Evolutionary conservation across 1,140 invertebrate species (phyloP).

Genomic region (Potamilus streckersoni): DNA sequence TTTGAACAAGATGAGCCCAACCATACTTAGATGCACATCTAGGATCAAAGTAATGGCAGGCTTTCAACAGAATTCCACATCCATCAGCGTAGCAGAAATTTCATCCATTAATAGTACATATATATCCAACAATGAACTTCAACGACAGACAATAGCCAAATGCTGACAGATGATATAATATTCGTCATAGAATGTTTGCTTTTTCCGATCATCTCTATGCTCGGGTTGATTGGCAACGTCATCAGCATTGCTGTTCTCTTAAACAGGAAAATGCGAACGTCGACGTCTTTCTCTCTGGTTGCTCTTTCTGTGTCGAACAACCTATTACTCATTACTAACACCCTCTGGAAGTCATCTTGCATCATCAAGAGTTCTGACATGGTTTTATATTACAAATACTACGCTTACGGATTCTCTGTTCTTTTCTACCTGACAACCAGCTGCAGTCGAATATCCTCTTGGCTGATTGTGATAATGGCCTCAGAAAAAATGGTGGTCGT

Average conservation of each 20-base stretch:
- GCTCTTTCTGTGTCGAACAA: constrained; percentile 19
- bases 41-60: too few species aligned
- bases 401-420: background rate
- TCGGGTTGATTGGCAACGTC: constrained; percentile 17
- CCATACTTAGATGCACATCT: too few species aligned
- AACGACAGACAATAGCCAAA: too few species aligned
- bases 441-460: constrained; percentile 17
- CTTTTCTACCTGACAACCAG: constrained; percentile 20
- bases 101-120: too few species aligned
- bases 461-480: constrained; percentile 23
- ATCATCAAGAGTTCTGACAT: constrained; percentile 22
- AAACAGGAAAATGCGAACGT: background rate
- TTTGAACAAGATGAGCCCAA: too few species aligned
- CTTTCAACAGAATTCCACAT: too few species aligned
- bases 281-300: constrained; percentile 5
- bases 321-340: constrained; percentile 13
- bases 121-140: too few species aligned
- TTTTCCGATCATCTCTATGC: constrained; percentile 14
- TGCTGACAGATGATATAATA: background rate
- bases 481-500: constrained; percentile 26
- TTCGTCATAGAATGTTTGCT: background rate
- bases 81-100: too few species aligned
- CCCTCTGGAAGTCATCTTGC: constrained; percentile 22
- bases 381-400: background rate
- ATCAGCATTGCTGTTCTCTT: constrained; percentile 15